Evolutionary conservation across 1,140 invertebrate genomes (phyloP).

Genomic region (Hylaeus volcanicus): DNA sequence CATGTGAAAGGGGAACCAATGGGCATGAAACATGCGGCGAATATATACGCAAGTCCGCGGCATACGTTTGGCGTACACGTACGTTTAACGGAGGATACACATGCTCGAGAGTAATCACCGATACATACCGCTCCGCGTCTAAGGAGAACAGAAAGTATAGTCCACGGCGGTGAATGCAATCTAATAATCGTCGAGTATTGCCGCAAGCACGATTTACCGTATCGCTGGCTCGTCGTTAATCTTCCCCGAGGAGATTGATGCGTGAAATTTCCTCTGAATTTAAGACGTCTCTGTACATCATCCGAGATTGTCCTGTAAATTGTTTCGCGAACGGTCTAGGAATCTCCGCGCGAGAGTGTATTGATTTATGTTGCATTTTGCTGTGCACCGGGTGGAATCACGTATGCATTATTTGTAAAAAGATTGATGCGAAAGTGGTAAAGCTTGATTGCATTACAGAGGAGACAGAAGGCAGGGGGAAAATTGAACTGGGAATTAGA

Average conservation of each 20-base stretch:
- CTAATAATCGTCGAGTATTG: slow-evolving; percentile 13
- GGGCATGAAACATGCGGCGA: slow-evolving; percentile 71
- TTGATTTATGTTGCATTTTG: not conserved
- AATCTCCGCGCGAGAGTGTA: not conserved
- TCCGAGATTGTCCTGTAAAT: not conserved
- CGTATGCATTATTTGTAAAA: not conserved
- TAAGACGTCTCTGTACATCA: not conserved
- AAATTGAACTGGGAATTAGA: too few species aligned
- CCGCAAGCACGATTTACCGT: slow-evolving; percentile 3
- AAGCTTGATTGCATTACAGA: too few species aligned
- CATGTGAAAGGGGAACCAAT: slow-evolving; percentile 77
- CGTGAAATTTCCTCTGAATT: slow-evolving; percentile 11
- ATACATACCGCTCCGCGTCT: not conserved
- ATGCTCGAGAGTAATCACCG: slow-evolving; percentile 6
- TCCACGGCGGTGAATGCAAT: not conserved
- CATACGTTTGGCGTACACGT: slow-evolving; percentile 14
- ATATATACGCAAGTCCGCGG: slow-evolving; percentile 34
- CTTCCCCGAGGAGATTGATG: not conserved
- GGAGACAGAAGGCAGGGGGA: too few species aligned
- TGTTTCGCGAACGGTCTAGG: not conserved
- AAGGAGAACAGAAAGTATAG: not conserved
- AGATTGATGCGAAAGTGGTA: too few species aligned
- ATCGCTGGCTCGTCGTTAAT: not conserved
- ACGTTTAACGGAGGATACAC: slow-evolving; percentile 7
- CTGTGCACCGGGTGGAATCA: not conserved